Conservation (phyloP, 2,888 invertebrate species). For the Papilio elwesi region DNA sequence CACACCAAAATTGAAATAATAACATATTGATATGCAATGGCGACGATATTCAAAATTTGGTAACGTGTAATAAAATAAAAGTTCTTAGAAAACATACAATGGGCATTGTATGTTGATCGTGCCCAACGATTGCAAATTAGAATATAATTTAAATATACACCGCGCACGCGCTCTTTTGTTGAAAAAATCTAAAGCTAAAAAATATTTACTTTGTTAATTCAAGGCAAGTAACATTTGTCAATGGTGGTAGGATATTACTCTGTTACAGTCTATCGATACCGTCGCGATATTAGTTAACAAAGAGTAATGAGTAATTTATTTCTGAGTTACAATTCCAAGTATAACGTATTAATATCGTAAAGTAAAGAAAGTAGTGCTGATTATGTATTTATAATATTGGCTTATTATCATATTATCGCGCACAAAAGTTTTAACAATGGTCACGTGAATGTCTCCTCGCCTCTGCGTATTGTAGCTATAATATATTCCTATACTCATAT, state of each 20-base stretch:
- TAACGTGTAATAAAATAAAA: slow-evolving; percentile 29
- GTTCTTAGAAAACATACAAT: slow-evolving; percentile 39
- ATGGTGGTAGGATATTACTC: not conserved
- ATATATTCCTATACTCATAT: too few species aligned
- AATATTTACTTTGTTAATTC: not conserved
- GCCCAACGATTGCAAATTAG: slow-evolving; percentile 36
- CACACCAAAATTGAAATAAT: not conserved
- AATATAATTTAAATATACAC: slow-evolving; percentile 35
- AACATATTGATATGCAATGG: slow-evolving; percentile 20
- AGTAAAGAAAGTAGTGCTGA: too few species aligned
- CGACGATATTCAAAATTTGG: slow-evolving; percentile 10
- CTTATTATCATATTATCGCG: too few species aligned
- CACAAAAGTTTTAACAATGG: too few species aligned
- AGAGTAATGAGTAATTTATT: too few species aligned
- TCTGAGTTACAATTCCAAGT: too few species aligned
- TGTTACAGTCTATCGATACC: not conserved
- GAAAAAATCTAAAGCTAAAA: not conserved
- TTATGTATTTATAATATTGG: too few species aligned
- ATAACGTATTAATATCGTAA: too few species aligned
- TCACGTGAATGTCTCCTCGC: too few species aligned
- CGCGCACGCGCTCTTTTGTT: slow-evolving; percentile 26
- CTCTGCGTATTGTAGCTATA: too few species aligned
- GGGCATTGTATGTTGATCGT: slow-evolving; percentile 39
- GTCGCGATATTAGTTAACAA: too few species aligned
- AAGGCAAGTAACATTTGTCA: not conserved